Evolutionary conservation across 2,888 invertebrate genomes (phyloP).

Genomic region (Agrotis clavis): DNA sequence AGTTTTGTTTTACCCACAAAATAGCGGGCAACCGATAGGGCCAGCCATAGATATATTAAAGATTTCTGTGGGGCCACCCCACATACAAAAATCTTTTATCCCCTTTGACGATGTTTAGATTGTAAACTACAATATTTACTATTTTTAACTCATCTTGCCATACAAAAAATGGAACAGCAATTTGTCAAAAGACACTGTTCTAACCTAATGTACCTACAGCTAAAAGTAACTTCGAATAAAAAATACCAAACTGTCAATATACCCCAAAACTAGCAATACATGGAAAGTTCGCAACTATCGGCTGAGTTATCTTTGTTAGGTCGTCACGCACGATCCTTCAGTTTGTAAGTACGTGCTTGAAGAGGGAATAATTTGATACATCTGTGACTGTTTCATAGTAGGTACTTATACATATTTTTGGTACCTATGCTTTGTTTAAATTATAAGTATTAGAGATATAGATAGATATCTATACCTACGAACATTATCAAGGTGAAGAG

Average conservation of each 20-base stretch:
- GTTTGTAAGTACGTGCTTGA: conserved; percentile 45
- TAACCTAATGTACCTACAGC: conserved; percentile 3
- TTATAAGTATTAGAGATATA: too few species aligned
- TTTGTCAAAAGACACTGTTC: conserved; percentile 3
- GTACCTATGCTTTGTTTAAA: too few species aligned
- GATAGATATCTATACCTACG: too few species aligned
- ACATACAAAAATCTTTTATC: too few species aligned
- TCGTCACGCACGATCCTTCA: conserved; percentile 41
- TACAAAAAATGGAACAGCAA: not conserved
- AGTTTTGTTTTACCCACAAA: too few species aligned
- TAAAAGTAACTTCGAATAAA: not conserved
- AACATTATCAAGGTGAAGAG: too few species aligned
- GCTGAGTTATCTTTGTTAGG: conserved; percentile 29
- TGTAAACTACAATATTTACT: too few species aligned
- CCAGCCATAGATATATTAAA: too few species aligned
- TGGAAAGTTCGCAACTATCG: conserved; percentile 31
- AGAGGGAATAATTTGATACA: conserved; percentile 35
- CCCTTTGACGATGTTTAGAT: too few species aligned
- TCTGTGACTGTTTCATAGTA: not conserved
- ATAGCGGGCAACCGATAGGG: too few species aligned
- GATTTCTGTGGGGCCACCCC: too few species aligned
- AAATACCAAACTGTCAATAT: conserved; percentile 19
- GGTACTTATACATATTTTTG: not conserved
- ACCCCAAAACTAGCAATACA: conserved; percentile 32
- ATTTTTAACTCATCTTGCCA: too few species aligned